Evolutionary conservation across 2,113 vertebrate genomes (phyloP).

Genomic region (Rhynchopsitta pachyrhyncha): DNA sequence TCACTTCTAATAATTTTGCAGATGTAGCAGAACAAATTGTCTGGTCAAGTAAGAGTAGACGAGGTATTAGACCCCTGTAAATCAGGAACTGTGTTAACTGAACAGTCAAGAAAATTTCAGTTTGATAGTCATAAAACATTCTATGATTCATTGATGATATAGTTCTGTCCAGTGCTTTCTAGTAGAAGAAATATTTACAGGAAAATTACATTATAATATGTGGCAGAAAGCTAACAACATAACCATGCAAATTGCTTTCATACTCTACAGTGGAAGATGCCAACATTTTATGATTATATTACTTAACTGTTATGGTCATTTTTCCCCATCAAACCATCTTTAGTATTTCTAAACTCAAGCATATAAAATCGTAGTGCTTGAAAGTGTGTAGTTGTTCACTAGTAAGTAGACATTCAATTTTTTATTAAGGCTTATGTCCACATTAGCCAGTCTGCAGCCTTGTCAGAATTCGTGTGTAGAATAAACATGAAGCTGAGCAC

Average conservation of each 20-base stretch:
- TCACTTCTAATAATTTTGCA: background rate
- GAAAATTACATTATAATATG: background rate
- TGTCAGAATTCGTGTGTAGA: accelerated
- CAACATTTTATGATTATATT: background rate
- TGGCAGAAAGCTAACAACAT: background rate
- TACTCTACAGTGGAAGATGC: background rate
- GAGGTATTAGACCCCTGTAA: background rate
- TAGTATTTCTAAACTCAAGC: background rate
- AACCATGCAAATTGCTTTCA: background rate
- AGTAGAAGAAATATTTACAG: background rate
- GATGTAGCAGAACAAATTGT: background rate
- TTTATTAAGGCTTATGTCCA: background rate
- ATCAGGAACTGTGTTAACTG: background rate
- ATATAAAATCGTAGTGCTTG: background rate
- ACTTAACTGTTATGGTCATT: background rate
- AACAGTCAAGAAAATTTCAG: background rate
- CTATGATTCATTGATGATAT: background rate
- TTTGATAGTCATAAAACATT: background rate
- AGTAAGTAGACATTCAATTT: background rate
- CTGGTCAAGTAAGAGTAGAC: background rate
- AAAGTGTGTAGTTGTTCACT: background rate
- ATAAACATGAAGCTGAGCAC: background rate
- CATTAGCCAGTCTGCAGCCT: background rate
- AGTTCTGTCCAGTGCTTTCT: background rate
- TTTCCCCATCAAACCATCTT: background rate